Evolutionary conservation across 2,888 invertebrate species (phyloP).

Genomic region (Nomada hirtipes): DNA sequence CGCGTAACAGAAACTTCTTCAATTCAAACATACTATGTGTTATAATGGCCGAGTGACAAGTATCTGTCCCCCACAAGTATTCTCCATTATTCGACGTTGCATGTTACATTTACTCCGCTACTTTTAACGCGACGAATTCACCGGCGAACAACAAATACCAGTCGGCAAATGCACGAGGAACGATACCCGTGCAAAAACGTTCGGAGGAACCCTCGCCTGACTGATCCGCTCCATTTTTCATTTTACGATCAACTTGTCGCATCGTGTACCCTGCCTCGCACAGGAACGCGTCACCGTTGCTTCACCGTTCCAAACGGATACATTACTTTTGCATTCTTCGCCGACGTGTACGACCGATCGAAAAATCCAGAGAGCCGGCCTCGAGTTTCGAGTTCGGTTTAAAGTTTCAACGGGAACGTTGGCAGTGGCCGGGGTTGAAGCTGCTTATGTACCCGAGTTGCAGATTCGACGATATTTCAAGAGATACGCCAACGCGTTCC

Average conservation of each 20-base stretch:
- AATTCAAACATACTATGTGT: too few species aligned
- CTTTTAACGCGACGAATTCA: too few species aligned
- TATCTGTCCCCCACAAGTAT: too few species aligned
- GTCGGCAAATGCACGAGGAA: too few species aligned
- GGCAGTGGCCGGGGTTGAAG: neutral
- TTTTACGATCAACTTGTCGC: constrained; percentile 12
- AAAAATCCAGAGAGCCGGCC: neutral
- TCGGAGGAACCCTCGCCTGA: too few species aligned
- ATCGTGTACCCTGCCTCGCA: neutral
- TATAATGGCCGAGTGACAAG: too few species aligned
- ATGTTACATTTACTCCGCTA: too few species aligned
- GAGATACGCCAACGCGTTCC: constrained; percentile 30
- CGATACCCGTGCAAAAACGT: too few species aligned
- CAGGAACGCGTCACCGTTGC: neutral
- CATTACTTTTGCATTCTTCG: constrained; percentile 12
- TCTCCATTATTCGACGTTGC: too few species aligned
- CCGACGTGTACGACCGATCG: neutral
- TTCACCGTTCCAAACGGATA: neutral
- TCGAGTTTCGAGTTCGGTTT: constrained; percentile 5
- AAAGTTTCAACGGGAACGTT: constrained; percentile 17
- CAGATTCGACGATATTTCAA: constrained; percentile 42
- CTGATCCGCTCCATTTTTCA: constrained; percentile 11
- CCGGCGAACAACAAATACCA: neutral
- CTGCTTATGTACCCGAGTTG: constrained; percentile 29
- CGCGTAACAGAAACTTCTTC: too few species aligned